Evolutionary conservation across 2,888 invertebrate species (phyloP).

Genomic region (Napeogenes inachia): DNA sequence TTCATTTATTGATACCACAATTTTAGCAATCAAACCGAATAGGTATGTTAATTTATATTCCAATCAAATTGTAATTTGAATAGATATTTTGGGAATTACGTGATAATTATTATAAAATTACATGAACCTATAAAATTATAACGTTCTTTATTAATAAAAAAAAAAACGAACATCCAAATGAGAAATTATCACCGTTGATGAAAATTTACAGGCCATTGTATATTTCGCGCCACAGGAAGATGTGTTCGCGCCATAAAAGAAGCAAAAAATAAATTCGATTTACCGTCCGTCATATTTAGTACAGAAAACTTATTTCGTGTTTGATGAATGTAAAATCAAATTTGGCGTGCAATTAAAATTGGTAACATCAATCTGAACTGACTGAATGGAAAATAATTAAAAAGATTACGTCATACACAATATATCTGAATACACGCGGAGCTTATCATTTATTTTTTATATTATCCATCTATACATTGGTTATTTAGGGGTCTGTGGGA

Average conservation of each 20-base stretch:
- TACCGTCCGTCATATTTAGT: conserved; percentile 46
- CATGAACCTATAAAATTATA: not conserved
- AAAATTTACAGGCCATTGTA: conserved; percentile 39
- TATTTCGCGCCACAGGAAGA: conserved; percentile 20
- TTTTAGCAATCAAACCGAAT: no score
- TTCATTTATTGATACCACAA: no score
- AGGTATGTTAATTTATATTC: no score
- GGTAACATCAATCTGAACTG: not conserved
- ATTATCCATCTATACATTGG: not conserved
- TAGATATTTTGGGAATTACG: not conserved
- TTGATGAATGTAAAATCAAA: conserved; percentile 50
- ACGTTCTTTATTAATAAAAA: not conserved
- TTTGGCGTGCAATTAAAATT: conserved; percentile 24
- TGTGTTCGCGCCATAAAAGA: conserved; percentile 10
- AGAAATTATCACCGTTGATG: conserved; percentile 25
- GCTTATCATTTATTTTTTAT: not conserved
- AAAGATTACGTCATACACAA: not conserved
- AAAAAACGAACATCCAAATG: conserved; percentile 10
- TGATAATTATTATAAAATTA: not conserved
- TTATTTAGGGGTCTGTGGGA: no score
- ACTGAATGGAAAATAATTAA: not conserved
- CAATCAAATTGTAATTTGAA: not conserved
- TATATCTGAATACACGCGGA: not conserved
- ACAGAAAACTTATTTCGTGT: conserved; percentile 39
- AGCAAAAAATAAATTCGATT: conserved; percentile 32